These are phyloP conservation scores for Lithobates sylvaticus DNA, from an alignment of 2,797 vertebrate genomes.

Conservation along the genomic window DNA sequence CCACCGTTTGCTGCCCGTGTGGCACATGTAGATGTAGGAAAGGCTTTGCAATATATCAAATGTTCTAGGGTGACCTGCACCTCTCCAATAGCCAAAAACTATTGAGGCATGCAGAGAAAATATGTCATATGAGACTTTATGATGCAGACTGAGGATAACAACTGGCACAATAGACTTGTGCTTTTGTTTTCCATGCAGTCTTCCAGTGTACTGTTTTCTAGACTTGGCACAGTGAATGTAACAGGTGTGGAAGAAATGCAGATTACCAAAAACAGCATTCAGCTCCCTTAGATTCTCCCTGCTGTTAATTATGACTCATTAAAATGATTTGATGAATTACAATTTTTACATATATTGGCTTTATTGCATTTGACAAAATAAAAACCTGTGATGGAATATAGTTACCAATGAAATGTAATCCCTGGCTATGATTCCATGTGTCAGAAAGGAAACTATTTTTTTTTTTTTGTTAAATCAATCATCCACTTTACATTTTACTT, in stretches of 20 bases:
- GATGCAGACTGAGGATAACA: not conserved
- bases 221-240: constrained; percentile 39
- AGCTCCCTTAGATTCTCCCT: not conserved
- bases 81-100: not conserved
- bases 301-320: constrained; percentile 42
- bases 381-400: constrained; percentile 24
- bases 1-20: too few species aligned
- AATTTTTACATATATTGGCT: constrained; percentile 37
- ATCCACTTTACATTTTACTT: not conserved
- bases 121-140: not conserved
- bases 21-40: too few species aligned
- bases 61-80: not conserved
- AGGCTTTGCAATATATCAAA: not conserved
- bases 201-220: not conserved
- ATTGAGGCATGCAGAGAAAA: too few species aligned
- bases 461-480: constrained; percentile 16
- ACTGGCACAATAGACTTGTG: not conserved
- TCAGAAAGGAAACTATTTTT: not conserved
- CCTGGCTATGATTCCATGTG: constrained; percentile 28
- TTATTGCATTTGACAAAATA: constrained; percentile 41
- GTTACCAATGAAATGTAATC: constrained; percentile 27
- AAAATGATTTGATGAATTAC: constrained; percentile 57
- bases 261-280: constrained; percentile 33
- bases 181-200: constrained; percentile 23
- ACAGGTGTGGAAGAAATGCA: constrained; percentile 50